These are phyloP conservation scores for Rugalucina vietnamica DNA, from an alignment of 2,888 invertebrate species.

Conservation along the genomic window DNA sequence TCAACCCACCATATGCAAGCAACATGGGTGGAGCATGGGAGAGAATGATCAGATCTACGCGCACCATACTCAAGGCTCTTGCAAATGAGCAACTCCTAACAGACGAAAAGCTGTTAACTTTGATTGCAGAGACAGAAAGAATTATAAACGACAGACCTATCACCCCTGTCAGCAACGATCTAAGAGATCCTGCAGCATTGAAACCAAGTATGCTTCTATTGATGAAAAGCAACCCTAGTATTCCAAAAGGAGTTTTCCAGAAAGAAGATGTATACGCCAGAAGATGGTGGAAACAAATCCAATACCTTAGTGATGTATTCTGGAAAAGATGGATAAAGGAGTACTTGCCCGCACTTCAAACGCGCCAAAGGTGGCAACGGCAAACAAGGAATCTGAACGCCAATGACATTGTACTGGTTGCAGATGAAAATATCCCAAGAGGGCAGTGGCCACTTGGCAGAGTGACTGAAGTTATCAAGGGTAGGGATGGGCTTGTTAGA, in stretches of 20 bases:
- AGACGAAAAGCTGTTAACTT: neutral
- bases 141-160: no score
- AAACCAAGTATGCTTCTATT: constrained; percentile 8
- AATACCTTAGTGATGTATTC: constrained; percentile 26
- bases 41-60: constrained; percentile 26
- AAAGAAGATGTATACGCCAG: neutral
- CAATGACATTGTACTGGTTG: no score
- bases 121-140: no score
- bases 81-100: constrained; percentile 8
- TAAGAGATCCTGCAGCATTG: neutral
- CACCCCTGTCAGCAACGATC: neutral
- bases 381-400: no score
- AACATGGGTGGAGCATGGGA: constrained; percentile 38
- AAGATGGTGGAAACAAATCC: constrained; percentile 9
- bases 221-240: neutral
- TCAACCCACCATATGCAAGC: constrained; percentile 38
- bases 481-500: constrained; percentile 32
- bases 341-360: no score
- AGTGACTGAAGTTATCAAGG: constrained; percentile 4
- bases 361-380: no score
- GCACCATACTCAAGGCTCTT: neutral
- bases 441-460: constrained; percentile 42
- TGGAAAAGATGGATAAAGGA: constrained; percentile 36
- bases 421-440: no score
- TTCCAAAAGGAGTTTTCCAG: constrained; percentile 1